These are phyloP conservation scores for Zoroaster sp. DNA, from an alignment of 53 echinoderm and acorn worm genomes.

Conservation along the genomic window DNA sequence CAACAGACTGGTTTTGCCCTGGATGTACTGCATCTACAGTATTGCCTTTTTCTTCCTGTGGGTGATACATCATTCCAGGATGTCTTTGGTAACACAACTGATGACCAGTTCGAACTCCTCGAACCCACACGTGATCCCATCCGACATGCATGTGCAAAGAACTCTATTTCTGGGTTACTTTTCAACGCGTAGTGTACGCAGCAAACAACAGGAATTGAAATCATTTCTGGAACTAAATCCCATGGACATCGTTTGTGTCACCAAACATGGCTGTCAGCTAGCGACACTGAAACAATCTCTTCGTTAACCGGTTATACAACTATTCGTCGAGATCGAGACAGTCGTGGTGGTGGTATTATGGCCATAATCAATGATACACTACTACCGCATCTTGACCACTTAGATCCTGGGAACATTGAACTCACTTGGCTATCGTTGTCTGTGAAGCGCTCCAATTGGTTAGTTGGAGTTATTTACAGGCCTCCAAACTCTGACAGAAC, in stretches of 20 bases:
- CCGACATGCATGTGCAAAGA: no score
- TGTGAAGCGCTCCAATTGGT: not conserved
- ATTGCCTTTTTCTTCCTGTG: not conserved
- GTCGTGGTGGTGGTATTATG: not conserved
- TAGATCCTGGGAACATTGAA: constrained; percentile 4
- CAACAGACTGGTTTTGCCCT: not conserved
- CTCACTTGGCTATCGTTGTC: not conserved
- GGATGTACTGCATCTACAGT: not conserved
- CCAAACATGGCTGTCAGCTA: constrained; percentile 22
- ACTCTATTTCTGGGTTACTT: not conserved
- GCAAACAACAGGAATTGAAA: constrained; percentile 12
- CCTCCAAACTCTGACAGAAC: no score
- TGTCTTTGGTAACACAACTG: no score
- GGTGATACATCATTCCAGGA: no score
- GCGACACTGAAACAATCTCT: not conserved
- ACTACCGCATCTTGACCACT: constrained; percentile 2
- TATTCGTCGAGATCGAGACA: constrained; percentile 14
- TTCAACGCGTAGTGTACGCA: not conserved
- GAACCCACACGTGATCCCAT: no score
- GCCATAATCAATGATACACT: not conserved
- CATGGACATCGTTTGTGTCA: not conserved
- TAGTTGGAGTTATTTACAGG: constrained; percentile 15
- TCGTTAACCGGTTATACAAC: not conserved
- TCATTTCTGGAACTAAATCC: constrained; percentile 19
- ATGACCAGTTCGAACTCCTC: no score